Evolutionary conservation across 2,888 invertebrate species (phyloP).

Genomic region (Latheticus oryzae): DNA sequence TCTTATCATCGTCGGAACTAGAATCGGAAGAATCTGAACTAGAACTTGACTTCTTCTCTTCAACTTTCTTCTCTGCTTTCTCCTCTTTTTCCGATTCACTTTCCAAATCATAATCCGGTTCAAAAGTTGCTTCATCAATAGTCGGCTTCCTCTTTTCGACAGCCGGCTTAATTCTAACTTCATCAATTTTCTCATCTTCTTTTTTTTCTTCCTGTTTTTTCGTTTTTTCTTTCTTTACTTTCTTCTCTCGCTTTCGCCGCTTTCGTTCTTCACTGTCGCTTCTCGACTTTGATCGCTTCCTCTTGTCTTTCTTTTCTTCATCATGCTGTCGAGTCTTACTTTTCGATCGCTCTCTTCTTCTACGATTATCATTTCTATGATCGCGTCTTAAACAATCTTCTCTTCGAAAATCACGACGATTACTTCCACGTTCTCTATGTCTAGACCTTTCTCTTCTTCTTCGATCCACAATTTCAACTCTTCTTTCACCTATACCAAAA

Average conservation of each 20-base stretch:
- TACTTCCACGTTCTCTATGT: slow-evolving; percentile 60
- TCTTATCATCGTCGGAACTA: slow-evolving; percentile 61
- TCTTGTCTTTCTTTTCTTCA: slow-evolving; percentile 47
- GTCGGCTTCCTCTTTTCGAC: slow-evolving; percentile 72
- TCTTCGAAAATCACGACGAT: slow-evolving; percentile 57
- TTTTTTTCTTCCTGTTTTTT: slow-evolving; percentile 53
- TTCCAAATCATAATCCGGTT: slow-evolving; percentile 80
- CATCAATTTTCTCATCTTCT: slow-evolving; percentile 45
- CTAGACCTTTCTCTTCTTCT: slow-evolving; percentile 53
- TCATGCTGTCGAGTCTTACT: slow-evolving; percentile 39
- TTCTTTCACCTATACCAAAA: slow-evolving; percentile 61
- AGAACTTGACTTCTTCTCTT: slow-evolving; percentile 62
- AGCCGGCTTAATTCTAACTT: slow-evolving; percentile 58
- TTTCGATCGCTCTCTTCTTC: slow-evolving; percentile 33
- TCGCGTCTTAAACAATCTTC: slow-evolving; percentile 44
- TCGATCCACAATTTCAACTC: slow-evolving; percentile 58
- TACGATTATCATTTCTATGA: slow-evolving; percentile 38
- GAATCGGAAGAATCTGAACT: slow-evolving; percentile 59
- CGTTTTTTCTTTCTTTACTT: slow-evolving; percentile 65
- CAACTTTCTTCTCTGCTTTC: slow-evolving; percentile 63
- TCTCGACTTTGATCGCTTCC: slow-evolving; percentile 53
- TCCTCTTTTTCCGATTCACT: slow-evolving; percentile 72
- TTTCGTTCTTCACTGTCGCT: slow-evolving; percentile 55
- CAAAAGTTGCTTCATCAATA: slow-evolving; percentile 79
- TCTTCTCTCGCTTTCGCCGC: slow-evolving; percentile 64